A percentile compares a stretch with the other conserved stretches of the same genome.
Evolutionary conservation across 2,888 invertebrate genomes (phyloP).

Genomic region (Dyspetes luteomarginatus): DNA sequence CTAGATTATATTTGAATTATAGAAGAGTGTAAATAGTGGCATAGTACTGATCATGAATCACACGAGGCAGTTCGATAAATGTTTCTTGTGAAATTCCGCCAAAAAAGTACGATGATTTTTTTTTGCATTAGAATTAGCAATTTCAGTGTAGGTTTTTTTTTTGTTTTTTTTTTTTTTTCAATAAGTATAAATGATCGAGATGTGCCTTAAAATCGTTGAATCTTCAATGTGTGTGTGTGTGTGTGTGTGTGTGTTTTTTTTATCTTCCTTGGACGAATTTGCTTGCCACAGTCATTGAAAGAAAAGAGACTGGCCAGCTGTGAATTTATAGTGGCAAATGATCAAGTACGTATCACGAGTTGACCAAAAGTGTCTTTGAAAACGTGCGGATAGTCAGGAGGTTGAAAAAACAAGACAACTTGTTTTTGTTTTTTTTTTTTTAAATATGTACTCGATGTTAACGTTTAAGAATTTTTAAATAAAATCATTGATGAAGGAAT

Average conservation of each 20-base stretch:
- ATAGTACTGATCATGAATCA: conserved; percentile 62
- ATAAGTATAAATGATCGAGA: conserved; percentile 45
- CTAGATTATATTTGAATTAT: conserved; percentile 31
- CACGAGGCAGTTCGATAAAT: conserved; percentile 38
- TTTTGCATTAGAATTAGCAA: conserved; percentile 26
- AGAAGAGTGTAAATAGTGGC: conserved; percentile 64
- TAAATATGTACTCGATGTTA: conserved; percentile 53
- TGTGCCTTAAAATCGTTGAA: conserved; percentile 55
- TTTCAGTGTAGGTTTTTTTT: conserved; percentile 19
- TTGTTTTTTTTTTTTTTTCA: conserved; percentile 18
- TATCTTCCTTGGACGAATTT: conserved; percentile 22
- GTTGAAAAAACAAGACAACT: background rate
- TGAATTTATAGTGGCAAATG: background rate
- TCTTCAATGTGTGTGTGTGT: no score
- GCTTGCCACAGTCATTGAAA: background rate
- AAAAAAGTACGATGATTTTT: conserved; percentile 37
- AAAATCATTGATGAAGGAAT: conserved; percentile 39
- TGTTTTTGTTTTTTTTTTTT: conserved; percentile 16
- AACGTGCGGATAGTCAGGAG: no score
- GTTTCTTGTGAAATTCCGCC: conserved; percentile 42
- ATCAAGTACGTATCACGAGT: background rate
- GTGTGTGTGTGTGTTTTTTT: no score
- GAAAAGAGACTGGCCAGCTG: background rate
- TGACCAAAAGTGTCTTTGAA: no score
- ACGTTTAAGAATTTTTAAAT: conserved; percentile 62